Conservation (phyloP, 2,113 vertebrate species). For the Phalacrocorax brasilianus region DNA sequence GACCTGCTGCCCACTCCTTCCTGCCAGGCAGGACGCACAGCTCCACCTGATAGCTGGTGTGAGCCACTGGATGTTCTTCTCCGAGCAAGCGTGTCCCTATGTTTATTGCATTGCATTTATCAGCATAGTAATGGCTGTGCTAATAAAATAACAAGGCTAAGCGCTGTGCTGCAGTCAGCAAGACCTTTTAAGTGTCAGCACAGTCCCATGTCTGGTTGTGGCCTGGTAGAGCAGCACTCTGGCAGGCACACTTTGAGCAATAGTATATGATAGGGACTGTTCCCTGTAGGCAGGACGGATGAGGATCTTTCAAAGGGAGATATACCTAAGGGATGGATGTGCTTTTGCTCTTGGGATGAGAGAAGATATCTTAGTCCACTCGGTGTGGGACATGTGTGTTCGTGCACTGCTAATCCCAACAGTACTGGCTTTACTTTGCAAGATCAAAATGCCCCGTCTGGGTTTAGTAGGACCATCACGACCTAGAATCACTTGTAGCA, state of each 20-base stretch:
- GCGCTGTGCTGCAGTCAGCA: background rate
- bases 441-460: background rate
- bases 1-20: background rate
- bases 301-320: background rate
- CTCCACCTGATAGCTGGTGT: background rate
- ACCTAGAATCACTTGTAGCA: background rate
- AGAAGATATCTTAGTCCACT: background rate
- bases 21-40: background rate
- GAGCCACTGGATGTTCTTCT: background rate
- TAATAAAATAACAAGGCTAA: background rate
- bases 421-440: background rate
- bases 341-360: background rate
- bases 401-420: background rate
- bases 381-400: background rate
- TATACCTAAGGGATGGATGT: background rate
- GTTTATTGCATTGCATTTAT: background rate
- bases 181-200: background rate
- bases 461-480: background rate
- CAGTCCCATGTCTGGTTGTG: background rate
- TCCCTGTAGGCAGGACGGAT: background rate
- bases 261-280: too few relatives aligned
- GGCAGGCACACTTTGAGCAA: accelerated
- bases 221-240: background rate
- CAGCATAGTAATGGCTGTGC: background rate
- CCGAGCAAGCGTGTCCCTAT: accelerated